Evolutionary conservation across 2,797 vertebrate genomes (phyloP), one percentile per base, ranked within the genome.

Genomic region (Remorina albescens): DNA sequence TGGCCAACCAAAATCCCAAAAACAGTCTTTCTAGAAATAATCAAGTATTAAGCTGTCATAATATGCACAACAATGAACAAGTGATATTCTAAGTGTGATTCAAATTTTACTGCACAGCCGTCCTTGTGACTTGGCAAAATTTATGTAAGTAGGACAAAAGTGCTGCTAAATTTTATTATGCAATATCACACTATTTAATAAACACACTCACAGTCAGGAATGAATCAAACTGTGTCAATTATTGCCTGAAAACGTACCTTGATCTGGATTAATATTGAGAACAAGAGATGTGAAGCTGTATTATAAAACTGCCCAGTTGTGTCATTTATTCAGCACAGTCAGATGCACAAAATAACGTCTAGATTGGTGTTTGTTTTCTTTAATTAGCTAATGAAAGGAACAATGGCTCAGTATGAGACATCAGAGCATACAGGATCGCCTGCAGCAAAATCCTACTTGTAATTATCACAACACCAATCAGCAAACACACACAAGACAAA

Each of bases 401-500:
- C 82, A 90, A 86, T 78, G 56, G 75, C 88, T 88, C 84, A 82
- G 82, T 84, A 68, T 80, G 87, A 91, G 57, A 86, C 80, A 88
- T 88, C 78, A 79, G 78, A 80, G 75, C 68, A 82, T 74, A 67
- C 80, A 80, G 78, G 63, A 86, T 58, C 13, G 80, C 88, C 87
- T 59, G 81, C 65, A 63, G 88, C 84, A 90, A 67, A 86, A 85
- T 87, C 60, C 55, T 76, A 79, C 78, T 81, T 75, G 81, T 86
- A 91, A 91, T 91, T 91, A 93, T 90, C 86, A 86, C 69, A 86
- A 77, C 81, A 83, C 71, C 88, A 86, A 89, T 91, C 89, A 89
- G 82, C 68, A 83, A 88, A 91, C 67, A 85, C 70, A 70, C 65
- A 59, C 60, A 72, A 84, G 67, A 84, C 80, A 89, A 89, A 91